Evolutionary conservation across 2,113 vertebrate species (phyloP), one percentile per base, ranked within the genome.

Genomic region (Lampris megalopsis): DNA sequence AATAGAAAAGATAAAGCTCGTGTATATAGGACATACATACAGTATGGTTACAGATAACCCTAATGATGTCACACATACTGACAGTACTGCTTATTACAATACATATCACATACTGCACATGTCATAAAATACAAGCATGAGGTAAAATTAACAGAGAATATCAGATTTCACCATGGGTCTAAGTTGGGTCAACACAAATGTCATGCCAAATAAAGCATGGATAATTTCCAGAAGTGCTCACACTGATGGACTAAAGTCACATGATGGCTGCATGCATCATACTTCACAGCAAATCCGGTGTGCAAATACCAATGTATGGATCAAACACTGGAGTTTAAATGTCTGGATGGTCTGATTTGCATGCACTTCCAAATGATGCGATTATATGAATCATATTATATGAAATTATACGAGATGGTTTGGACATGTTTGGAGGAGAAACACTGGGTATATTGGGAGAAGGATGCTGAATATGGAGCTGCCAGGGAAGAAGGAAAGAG

Each of bases 111-210:
- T 41, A 58, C 57, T 63, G 48, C 52, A 59, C 13, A 71, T 50
- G 73, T 73, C 45, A 68, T 45, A 7, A 45, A 45, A 7, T 45
- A 49, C 6, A 45, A 42, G 43, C 11, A 1, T 45, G 61, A 75
- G 63, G 64, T 1, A 36, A 36, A 50, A 59, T 78, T 52, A 71
- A 68, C 47, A 66, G 8, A 73, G 57, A 74, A 7, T 45, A 45
- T 77, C 60, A 68, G 11, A 42, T 56, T 35, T 57, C 24, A 41
- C 37, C 48, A 42, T n/a, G 47, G 73, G 41, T 13, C 7, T 52
- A 7, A 45, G 43, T 45, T 45, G 43, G 1, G 4, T 45, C 4
- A 45, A 45, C 43, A 45, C 4, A 45, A 11, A 57, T 4, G 11
- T 57, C n/a, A 53, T 9, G 3, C 57, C 49, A 45, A 45, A 4